Percentiles rank a stretch among this genome's conserved stretches.
Conservation (phyloP, 2,113 vertebrate species). For the Microtus oregoni region DNA sequence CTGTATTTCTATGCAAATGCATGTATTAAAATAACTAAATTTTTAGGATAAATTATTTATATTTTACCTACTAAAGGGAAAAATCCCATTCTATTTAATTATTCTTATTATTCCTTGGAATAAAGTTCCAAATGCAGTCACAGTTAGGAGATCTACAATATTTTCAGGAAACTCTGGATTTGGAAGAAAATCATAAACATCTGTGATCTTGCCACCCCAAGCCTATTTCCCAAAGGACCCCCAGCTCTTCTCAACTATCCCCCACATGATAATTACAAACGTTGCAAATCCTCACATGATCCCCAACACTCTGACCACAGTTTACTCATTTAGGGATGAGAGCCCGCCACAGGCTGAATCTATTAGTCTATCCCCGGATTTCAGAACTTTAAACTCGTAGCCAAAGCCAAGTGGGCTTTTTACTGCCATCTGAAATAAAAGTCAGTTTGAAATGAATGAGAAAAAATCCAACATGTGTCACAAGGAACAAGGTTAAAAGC, state of each 20-base stretch:
- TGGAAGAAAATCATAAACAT: constrained; percentile 8
- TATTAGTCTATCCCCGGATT: neutral
- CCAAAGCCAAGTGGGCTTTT: constrained; percentile 33
- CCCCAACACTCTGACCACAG: neutral
- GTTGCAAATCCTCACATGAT: neutral
- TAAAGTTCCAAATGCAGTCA: neutral
- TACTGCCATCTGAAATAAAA: constrained; percentile 34
- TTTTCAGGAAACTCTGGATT: neutral
- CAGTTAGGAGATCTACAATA: neutral
- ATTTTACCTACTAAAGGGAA: neutral
- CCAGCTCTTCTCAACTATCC: neutral
- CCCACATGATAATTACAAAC: neutral
- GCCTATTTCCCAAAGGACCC: neutral
- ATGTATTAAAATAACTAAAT: neutral
- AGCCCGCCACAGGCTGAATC: constrained; percentile 20
- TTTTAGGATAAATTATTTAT: constrained; percentile 13
- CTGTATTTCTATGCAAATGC: neutral
- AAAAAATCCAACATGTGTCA: neutral
- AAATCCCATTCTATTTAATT: neutral
- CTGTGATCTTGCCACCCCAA: neutral
- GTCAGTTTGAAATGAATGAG: neutral
- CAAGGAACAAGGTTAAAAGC: neutral
- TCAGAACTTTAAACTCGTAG: constrained; percentile 33
- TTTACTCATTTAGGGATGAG: constrained; percentile 22
- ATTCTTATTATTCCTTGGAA: neutral